These are phyloP conservation scores for Thalassophryne amazonica DNA, from an alignment of 2,797 vertebrate species.

Conservation along the genomic window DNA sequence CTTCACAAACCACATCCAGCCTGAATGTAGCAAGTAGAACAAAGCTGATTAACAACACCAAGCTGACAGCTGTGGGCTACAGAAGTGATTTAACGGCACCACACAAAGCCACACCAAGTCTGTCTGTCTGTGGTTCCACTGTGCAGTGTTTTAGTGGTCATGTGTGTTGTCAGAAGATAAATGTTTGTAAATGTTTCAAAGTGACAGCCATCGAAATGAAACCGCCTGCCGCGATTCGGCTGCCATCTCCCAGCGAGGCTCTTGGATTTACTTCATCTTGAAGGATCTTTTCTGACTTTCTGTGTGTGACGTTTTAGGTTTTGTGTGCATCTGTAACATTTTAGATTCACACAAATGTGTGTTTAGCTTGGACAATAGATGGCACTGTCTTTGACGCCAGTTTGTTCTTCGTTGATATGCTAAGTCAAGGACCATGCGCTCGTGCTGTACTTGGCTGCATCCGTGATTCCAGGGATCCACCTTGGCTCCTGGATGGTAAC, in stretches of 20 bases:
- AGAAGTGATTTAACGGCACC: slow-evolving; percentile 16
- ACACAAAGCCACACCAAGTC: background rate
- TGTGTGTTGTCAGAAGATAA: slow-evolving; percentile 7
- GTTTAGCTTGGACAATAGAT: background rate
- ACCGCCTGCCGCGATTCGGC: background rate
- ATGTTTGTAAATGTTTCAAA: background rate
- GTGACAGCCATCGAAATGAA: slow-evolving; percentile 25
- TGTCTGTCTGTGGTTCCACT: background rate
- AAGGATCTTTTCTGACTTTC: background rate
- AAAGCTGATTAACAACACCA: slow-evolving; percentile 2
- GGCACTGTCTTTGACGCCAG: background rate
- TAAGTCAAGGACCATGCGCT: too few species aligned
- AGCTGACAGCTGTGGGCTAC: slow-evolving; percentile 18
- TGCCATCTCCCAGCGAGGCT: slow-evolving; percentile 7
- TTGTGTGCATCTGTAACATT: background rate
- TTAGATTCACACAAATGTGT: background rate
- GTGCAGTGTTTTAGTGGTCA: background rate
- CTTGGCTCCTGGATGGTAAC: too few species aligned
- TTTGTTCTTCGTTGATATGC: too few species aligned
- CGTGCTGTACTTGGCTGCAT: too few species aligned
- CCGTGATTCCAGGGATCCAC: too few species aligned
- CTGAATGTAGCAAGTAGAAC: background rate
- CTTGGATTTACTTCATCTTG: background rate
- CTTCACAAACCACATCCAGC: slow-evolving; percentile 1
- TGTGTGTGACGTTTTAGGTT: too few species aligned